Evolutionary conservation across 1,140 invertebrate species (phyloP).

Genomic region (Geopemphigus sp.): DNA sequence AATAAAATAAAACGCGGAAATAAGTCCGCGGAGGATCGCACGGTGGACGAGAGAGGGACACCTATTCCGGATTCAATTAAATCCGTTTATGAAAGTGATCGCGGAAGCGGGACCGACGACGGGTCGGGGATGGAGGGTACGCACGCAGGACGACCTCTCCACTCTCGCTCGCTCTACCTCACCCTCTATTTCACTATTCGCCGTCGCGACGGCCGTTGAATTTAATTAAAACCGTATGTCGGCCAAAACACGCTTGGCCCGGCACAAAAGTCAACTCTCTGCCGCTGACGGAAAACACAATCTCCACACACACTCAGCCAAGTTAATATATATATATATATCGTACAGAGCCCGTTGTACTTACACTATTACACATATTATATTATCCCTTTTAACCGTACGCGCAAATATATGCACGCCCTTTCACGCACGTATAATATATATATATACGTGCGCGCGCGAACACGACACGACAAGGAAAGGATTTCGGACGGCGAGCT

Average conservation of each 20-base stretch:
- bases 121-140: no score
- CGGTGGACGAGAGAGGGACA: conserved; percentile 1
- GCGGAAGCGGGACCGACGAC: not conserved
- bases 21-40: conserved; percentile 7
- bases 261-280: conserved; percentile 47
- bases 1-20: conserved; percentile 27
- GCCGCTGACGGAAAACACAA: conserved; percentile 43
- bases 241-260: conserved; percentile 34
- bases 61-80: conserved; percentile 49
- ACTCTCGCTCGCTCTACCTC: not conserved
- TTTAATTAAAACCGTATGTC: conserved; percentile 50
- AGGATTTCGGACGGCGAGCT: not conserved
- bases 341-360: not conserved
- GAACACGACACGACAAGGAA: not conserved
- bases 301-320: conserved; percentile 18
- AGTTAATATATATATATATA: conserved; percentile 12
- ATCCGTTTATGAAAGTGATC: conserved; percentile 49
- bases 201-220: conserved; percentile 40
- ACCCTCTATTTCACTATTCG: not conserved
- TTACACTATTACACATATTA: not conserved
- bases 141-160: no score
- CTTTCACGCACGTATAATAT: not conserved
- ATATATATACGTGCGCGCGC: not conserved
- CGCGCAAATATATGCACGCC: not conserved
- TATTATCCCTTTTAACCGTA: not conserved